These are phyloP conservation scores for Sciurus vulgaris DNA, from an alignment of 2,797 vertebrate genomes.

Conservation along the genomic window DNA sequence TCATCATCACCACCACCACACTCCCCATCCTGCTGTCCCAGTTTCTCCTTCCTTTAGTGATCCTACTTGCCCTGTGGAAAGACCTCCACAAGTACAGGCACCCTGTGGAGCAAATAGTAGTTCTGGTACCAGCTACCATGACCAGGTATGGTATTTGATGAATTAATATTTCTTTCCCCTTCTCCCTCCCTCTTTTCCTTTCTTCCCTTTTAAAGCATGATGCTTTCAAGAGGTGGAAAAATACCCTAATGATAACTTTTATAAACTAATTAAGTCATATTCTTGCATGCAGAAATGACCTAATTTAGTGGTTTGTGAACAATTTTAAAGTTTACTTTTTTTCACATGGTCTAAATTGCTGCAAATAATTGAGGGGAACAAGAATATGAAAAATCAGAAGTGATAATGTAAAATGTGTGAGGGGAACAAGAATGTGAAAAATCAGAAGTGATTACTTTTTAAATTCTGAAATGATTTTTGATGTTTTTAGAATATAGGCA, in stretches of 20 bases:
- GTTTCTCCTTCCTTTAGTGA: constrained; percentile 93
- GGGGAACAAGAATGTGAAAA: neutral
- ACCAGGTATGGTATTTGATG: constrained; percentile 91
- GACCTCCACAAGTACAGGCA: constrained; percentile 93
- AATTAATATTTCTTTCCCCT: neutral
- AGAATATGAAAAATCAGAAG: neutral
- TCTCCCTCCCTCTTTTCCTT: neutral
- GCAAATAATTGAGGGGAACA: neutral
- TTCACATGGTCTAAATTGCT: constrained; percentile 30
- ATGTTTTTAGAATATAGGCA: constrained; percentile 10
- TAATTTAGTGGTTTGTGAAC: neutral
- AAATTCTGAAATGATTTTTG: constrained; percentile 9
- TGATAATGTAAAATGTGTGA: neutral
- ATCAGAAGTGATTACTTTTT: constrained; percentile 6
- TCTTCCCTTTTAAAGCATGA: neutral
- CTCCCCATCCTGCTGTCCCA: constrained; percentile 92
- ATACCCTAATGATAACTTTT: neutral
- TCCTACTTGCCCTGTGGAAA: constrained; percentile 94
- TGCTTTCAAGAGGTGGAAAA: neutral
- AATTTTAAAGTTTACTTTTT: neutral
- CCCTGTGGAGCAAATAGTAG: constrained; percentile 92
- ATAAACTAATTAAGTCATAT: neutral
- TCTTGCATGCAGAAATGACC: neutral
- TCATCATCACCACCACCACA: constrained; percentile 94
- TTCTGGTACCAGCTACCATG: constrained; percentile 93